These are phyloP conservation scores for Microcebus murinus DNA, from an alignment of 2,113 vertebrate genomes.

Conservation along the genomic window DNA sequence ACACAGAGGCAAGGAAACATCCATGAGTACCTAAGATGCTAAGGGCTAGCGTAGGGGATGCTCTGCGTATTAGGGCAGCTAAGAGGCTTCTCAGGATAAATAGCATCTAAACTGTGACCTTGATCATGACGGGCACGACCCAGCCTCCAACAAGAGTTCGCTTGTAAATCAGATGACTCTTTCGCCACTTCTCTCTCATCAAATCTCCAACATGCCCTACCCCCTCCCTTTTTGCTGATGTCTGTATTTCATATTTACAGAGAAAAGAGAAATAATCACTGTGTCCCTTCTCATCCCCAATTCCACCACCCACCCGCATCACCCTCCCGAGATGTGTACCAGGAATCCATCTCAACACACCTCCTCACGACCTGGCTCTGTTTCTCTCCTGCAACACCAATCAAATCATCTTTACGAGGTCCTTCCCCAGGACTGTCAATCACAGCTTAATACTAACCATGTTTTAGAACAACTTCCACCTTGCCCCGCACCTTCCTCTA, in stretches of 20 bases:
- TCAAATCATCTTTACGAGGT: not conserved
- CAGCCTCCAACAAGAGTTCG: not conserved
- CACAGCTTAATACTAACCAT: not conserved
- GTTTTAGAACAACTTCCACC: not conserved
- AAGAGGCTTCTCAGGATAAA: not conserved
- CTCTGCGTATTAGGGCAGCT: not conserved
- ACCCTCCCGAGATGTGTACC: accelerated
- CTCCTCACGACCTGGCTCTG: not conserved
- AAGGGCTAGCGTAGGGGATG: not conserved
- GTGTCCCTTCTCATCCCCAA: not conserved
- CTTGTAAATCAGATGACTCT: not conserved
- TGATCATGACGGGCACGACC: not conserved
- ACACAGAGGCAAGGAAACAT: too few relatives aligned
- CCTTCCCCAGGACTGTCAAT: not conserved
- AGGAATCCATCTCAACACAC: not conserved
- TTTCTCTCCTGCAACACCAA: not conserved
- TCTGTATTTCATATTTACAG: not conserved
- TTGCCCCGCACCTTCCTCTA: not conserved
- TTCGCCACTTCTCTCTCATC: not conserved
- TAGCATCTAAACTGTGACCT: not conserved
- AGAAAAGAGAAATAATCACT: not conserved
- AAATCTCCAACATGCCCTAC: not conserved
- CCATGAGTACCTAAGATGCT: accelerated
- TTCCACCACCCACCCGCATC: not conserved
- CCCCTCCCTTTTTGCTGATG: not conserved